Evolutionary conservation across 2,797 vertebrate species (phyloP), one percentile per base, ranked within the genome.

Genomic region (Characodon lateralis): DNA sequence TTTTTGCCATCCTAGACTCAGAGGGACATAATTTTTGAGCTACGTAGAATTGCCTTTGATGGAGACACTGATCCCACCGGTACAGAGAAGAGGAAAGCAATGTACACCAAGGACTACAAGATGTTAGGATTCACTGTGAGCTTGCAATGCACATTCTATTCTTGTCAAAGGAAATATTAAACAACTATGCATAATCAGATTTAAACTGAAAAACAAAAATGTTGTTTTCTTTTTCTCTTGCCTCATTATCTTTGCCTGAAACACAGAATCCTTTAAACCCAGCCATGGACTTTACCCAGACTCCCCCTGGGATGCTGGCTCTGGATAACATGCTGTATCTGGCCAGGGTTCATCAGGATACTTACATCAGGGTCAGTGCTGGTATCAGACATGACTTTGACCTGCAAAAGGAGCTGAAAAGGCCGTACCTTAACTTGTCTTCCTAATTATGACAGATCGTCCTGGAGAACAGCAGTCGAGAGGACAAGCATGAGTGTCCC

Each of bases 81-180:
- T 41, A 97, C 97, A 0, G 98, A 99, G 85, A 99, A 99, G 81
- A 96, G 98, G 85, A 99, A 97, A 95, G 97, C 97, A 81, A 96
- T 98, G 96, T 98, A 98, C 88, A 97, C 97, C 55, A 98, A 98
- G 95, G 98, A 99, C 94, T 99, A 99, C 95, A 99, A 98, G 95
- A 98, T 99, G 96, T 94, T 99, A 77, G 98, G 98, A 71, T 99
- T 99, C 84, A 98, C 96, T 53, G 98, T 99, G 85, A 94, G 97
- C 93, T 71, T 69, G 4, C 6, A 0, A 3, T 20, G 24, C 28
- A 71, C 2, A 74, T 66, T 65, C 71, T 18, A 65, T 14, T 70
- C 69, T 48, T 26, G 48, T 78, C 18, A 20, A 53, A 53, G 16
- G 16, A 53, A 22, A 20, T 3, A 53, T 6, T 53, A 53, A 53